Evolutionary conservation across 2,888 invertebrate genomes (phyloP).

Genomic region (Trachelus tabidus): DNA sequence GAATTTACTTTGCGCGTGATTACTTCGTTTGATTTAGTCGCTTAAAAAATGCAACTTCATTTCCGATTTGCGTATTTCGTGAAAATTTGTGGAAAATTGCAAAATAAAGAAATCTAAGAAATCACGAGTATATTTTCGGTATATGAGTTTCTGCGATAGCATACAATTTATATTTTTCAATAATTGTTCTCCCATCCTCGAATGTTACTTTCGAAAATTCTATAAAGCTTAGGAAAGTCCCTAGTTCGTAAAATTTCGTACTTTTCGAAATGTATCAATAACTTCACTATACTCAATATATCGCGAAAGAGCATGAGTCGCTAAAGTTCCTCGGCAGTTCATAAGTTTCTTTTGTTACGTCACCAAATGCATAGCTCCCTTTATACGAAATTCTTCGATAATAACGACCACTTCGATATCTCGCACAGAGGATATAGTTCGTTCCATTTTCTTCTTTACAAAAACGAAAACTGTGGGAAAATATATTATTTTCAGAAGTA

Average conservation of each 20-base stretch:
- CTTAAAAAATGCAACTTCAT: slow-evolving; percentile 13
- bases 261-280: background rate
- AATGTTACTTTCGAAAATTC: background rate
- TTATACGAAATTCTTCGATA: background rate
- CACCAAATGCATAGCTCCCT: background rate
- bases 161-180: background rate
- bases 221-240: background rate
- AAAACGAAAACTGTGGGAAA: background rate
- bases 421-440: background rate
- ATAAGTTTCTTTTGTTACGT: background rate
- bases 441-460: background rate
- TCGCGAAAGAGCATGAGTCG: background rate
- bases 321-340: background rate
- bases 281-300: background rate
- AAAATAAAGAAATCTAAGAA: background rate
- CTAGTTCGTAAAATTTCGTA: background rate
- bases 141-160: background rate
- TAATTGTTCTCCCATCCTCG: background rate
- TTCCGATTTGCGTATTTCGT: background rate
- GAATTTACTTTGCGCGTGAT: background rate
- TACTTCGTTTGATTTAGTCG: background rate
- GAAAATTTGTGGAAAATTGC: background rate
- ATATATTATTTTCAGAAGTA: background rate
- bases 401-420: background rate
- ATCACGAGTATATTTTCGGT: background rate